Conservation (phyloP, 2,113 vertebrate genomes). For the Falcunculus frontatus region DNA sequence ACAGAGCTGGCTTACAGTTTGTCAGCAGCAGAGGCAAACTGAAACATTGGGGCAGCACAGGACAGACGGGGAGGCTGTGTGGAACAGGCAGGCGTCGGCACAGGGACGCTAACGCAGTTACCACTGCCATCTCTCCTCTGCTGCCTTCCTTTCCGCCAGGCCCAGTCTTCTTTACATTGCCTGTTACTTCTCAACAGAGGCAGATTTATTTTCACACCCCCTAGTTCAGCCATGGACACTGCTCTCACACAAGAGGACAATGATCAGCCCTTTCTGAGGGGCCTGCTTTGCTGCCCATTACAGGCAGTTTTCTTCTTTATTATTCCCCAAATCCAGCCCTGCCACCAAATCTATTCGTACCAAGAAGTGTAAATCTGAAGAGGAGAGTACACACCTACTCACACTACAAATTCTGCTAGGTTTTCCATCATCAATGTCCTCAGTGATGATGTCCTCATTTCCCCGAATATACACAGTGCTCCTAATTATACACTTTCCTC, state of each 20-base stretch:
- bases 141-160: not conserved
- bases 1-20: not conserved
- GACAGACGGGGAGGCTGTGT: not conserved
- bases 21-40: not conserved
- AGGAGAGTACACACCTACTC: not conserved
- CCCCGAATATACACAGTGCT: not conserved
- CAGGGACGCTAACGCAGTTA: accelerated
- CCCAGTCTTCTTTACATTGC: not conserved
- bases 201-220: not conserved
- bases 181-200: not conserved
- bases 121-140: not conserved
- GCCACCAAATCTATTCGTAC: not conserved
- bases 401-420: not conserved
- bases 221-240: not conserved
- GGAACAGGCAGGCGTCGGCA: not conserved
- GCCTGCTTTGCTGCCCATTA: not conserved
- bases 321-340: not conserved
- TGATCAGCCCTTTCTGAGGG: not conserved
- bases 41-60: accelerated
- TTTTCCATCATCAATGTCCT: not conserved
- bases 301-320: not conserved
- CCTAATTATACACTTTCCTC: not conserved
- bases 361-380: not conserved
- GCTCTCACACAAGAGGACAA: not conserved
- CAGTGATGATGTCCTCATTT: not conserved